phyloP scores from a whole-genome alignment of 2,113 vertebrate genomes.

The Channa argus region DNA sequence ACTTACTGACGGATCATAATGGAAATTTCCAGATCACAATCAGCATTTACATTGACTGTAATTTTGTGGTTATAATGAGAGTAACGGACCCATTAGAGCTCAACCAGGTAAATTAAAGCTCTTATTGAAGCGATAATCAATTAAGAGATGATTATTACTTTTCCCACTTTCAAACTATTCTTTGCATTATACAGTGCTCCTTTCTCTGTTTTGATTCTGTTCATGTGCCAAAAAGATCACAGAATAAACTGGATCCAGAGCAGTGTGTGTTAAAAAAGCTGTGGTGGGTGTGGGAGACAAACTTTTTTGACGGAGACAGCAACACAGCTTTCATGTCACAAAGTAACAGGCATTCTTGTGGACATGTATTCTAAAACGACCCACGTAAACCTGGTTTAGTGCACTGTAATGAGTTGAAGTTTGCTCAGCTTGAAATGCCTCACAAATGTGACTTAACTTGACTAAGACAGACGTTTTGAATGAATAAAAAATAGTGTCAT shows the following conservation, averaged over 20 bases:
- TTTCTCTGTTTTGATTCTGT: slow-evolving; percentile 2
- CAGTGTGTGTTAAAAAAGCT: not conserved
- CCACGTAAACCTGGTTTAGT: not conserved
- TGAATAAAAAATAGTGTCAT: too few species aligned
- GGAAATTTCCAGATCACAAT: slow-evolving; percentile 24
- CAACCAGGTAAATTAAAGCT: not conserved
- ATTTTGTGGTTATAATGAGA: not conserved
- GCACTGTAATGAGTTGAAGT: too few species aligned
- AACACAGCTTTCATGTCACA: not conserved
- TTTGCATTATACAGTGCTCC: not conserved
- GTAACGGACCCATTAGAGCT: too few species aligned
- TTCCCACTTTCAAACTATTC: not conserved
- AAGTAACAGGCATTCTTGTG: not conserved
- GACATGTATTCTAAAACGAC: slow-evolving; percentile 1
- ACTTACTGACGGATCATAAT: slow-evolving; percentile 10
- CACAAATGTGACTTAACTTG: too few species aligned
- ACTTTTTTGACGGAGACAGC: not conserved
- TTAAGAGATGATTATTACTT: not conserved
- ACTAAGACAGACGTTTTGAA: too few species aligned
- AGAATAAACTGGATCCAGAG: not conserved
- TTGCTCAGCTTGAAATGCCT: too few species aligned
- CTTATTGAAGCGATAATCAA: not conserved
- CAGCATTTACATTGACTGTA: not conserved
- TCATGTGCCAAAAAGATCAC: not conserved
- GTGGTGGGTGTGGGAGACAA: not conserved